A percentile compares a stretch with the other conserved stretches of the same genome.
These are phyloP conservation scores for Parazoanthus darwini DNA, from an alignment of 92 coral and sea anemone species.

Conservation along the genomic window DNA sequence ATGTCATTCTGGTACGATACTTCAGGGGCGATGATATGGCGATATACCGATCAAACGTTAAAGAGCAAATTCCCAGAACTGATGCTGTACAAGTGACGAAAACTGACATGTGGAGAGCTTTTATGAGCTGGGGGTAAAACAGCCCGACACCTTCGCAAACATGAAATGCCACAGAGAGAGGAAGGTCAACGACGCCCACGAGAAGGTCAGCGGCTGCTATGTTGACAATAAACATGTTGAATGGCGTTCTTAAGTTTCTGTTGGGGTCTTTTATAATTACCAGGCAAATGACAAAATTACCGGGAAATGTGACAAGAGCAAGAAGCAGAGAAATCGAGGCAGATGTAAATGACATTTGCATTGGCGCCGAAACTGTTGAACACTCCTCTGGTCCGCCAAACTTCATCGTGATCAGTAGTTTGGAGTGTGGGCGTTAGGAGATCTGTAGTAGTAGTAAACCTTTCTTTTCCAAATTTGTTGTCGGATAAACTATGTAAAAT, in stretches of 20 bases:
- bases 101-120: slow-evolving; percentile 66
- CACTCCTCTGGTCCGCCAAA: slow-evolving; percentile 69
- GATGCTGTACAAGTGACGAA: slow-evolving; percentile 84
- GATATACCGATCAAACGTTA: slow-evolving; percentile 75
- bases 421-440: background rate
- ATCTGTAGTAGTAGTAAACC: background rate
- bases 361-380: slow-evolving; percentile 55
- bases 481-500: background rate
- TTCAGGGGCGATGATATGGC: slow-evolving; percentile 65
- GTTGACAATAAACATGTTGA: slow-evolving; percentile 75
- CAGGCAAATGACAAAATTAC: slow-evolving; percentile 72
- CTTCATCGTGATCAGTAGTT: slow-evolving; percentile 39
- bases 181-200: slow-evolving; percentile 65
- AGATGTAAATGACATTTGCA: slow-evolving; percentile 60
- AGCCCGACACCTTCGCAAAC: slow-evolving; percentile 62
- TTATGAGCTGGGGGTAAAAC: slow-evolving; percentile 42
- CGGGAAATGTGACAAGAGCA: slow-evolving; percentile 61
- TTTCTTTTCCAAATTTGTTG: background rate
- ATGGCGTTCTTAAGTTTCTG: slow-evolving; percentile 77
- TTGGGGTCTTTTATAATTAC: slow-evolving; percentile 72
- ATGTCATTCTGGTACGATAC: slow-evolving; percentile 57
- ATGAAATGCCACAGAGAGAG: slow-evolving; percentile 74
- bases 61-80: slow-evolving; percentile 70
- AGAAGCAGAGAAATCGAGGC: slow-evolving; percentile 64
- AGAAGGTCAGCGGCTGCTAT: slow-evolving; percentile 75